phyloP scores from a whole-genome alignment of 2,797 vertebrate genomes.

The Aplochiton taeniatus region DNA sequence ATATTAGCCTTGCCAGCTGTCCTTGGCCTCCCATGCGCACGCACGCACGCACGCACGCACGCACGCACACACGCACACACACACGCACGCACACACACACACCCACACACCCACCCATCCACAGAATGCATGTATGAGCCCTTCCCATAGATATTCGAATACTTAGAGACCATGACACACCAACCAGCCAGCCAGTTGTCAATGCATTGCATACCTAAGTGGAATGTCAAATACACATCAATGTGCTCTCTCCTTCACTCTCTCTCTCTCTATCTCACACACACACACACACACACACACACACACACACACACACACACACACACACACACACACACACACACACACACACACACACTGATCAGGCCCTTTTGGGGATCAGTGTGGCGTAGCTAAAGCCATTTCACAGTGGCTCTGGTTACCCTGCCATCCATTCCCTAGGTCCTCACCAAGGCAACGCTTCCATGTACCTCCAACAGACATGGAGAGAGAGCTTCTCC shows the following conservation, averaged over 20 bases:
- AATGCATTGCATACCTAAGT: slow-evolving; percentile 18
- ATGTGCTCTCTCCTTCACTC: too few relatives aligned
- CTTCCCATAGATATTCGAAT: not conserved
- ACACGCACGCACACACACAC: slow-evolving; percentile 4
- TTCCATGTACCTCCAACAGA: slow-evolving; percentile 55
- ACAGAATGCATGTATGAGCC: not conserved
- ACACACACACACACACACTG: slow-evolving; percentile 25
- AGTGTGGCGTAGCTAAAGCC: slow-evolving; percentile 64
- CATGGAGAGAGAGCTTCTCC: not conserved
- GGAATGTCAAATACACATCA: too few relatives aligned
- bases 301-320: slow-evolving; percentile 13
- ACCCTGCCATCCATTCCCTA: slow-evolving; percentile 57
- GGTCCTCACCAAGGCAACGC: slow-evolving; percentile 67
- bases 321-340: not conserved
- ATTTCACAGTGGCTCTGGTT: slow-evolving; percentile 63
- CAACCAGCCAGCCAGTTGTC: slow-evolving; percentile 76
- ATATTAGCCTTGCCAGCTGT: too few relatives aligned
- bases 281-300: slow-evolving; percentile 1
- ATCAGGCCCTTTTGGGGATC: slow-evolving; percentile 57
- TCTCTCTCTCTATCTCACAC: slow-evolving; percentile 10
- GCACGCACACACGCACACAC: slow-evolving; percentile 39
- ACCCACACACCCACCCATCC: not conserved
- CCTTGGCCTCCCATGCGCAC: slow-evolving; percentile 25
- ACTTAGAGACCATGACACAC: slow-evolving; percentile 63
- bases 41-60: slow-evolving; percentile 19